phyloP scores from a whole-genome alignment of 2,888 invertebrate species.

The Blomia tropicalis region DNA sequence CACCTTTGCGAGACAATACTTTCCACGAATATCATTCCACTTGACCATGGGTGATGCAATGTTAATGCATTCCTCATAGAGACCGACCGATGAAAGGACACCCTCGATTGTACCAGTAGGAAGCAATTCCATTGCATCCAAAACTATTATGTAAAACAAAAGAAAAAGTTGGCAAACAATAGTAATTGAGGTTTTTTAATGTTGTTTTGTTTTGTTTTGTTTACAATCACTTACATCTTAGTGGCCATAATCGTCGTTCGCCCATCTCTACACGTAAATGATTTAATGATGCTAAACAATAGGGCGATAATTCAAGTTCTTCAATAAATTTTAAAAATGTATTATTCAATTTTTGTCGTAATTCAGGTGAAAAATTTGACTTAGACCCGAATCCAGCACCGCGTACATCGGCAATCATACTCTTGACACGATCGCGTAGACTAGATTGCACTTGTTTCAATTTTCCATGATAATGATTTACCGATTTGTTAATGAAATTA shows the following conservation, averaged over 20 bases:
- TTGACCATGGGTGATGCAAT: slow-evolving; percentile 16
- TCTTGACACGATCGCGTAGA: background rate
- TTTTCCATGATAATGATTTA: background rate
- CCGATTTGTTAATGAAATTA: slow-evolving; percentile 10
- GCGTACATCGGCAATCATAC: background rate
- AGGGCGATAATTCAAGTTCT: slow-evolving; percentile 11
- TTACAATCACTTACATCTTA: slow-evolving; percentile 20
- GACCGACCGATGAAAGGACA: slow-evolving; percentile 9
- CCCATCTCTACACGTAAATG: background rate
- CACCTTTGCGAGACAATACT: slow-evolving; percentile 21
- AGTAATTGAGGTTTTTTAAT: background rate
- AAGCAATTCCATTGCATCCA: slow-evolving; percentile 17
- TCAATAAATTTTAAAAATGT: slow-evolving; percentile 11
- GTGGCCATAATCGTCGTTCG: slow-evolving; percentile 16
- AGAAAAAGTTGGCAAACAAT: background rate
- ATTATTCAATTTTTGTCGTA: slow-evolving; percentile 8
- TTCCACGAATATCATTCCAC: slow-evolving; percentile 19
- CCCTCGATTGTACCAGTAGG: slow-evolving; percentile 9
- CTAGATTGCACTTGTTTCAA: slow-evolving; percentile 1
- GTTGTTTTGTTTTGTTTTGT: too few relatives aligned
- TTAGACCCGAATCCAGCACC: background rate
- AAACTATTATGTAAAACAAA: background rate
- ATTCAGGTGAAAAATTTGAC: slow-evolving; percentile 2
- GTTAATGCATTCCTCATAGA: slow-evolving; percentile 16
- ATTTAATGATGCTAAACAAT: slow-evolving; percentile 17